Percentiles rank a stretch among this genome's conserved stretches.
Conservation (phyloP, 2,113 vertebrate species). For the Chloropsis cyanopogon region DNA sequence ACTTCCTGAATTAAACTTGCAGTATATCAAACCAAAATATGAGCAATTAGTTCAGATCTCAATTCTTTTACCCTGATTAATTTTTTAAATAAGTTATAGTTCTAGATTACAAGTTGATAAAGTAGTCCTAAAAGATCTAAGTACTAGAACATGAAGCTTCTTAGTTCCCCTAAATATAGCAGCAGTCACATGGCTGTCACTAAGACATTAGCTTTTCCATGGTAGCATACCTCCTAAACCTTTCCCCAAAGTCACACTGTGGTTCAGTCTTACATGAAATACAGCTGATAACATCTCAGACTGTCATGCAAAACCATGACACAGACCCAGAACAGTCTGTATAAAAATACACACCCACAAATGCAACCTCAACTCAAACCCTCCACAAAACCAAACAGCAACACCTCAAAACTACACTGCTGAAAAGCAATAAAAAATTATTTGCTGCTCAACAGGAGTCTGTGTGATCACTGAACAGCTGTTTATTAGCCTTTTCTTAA, state of each 20-base stretch:
- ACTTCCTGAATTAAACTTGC: not conserved
- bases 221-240: not conserved
- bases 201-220: not conserved
- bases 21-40: not conserved
- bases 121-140: conserved; percentile 4
- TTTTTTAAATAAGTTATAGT: not conserved
- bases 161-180: conserved; percentile 48
- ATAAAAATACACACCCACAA: not conserved
- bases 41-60: not conserved
- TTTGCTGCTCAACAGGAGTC: not conserved
- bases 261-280: not conserved
- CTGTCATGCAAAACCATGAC: too few species aligned
- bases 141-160: conserved; percentile 1
- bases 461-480: not conserved
- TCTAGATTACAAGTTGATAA: not conserved
- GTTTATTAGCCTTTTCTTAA: not conserved
- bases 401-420: not conserved
- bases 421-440: not conserved
- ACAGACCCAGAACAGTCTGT: not conserved
- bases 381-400: not conserved
- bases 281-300: not conserved
- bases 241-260: not conserved
- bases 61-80: not conserved
- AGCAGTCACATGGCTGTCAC: not conserved
- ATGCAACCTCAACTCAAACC: not conserved